These are phyloP conservation scores for Chorisops tibialis DNA, from an alignment of 2,888 invertebrate genomes.

Conservation along the genomic window DNA sequence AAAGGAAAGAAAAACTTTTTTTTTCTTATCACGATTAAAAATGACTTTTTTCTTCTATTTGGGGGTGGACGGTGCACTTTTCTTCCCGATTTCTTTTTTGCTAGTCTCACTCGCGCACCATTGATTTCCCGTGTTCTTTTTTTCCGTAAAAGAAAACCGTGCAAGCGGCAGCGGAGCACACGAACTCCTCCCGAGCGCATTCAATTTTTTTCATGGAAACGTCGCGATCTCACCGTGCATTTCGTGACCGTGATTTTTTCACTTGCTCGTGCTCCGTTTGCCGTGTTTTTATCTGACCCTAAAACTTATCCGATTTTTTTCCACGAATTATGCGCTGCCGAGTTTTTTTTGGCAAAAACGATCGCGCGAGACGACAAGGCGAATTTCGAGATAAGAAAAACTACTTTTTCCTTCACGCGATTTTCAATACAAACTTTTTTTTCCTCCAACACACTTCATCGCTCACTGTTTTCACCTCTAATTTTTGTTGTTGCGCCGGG, in stretches of 20 bases:
- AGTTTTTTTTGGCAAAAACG: not conserved
- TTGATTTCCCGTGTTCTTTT: not conserved
- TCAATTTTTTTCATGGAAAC: constrained; percentile 17
- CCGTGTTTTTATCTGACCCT: not conserved
- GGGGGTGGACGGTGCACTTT: not conserved
- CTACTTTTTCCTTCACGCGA: constrained; percentile 5
- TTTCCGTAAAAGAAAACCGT: not conserved
- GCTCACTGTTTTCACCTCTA: constrained; percentile 36
- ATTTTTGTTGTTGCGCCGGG: constrained; percentile 35
- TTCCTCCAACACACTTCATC: constrained; percentile 38
- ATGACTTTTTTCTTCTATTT: not conserved
- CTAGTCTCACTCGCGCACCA: constrained; percentile 7
- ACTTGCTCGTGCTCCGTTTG: constrained; percentile 10
- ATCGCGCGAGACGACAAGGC: not conserved
- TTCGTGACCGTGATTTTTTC: constrained; percentile 25
- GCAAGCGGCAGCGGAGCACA: not conserved
- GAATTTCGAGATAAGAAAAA: not conserved
- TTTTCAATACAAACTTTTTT: constrained; percentile 24
- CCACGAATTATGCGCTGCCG: not conserved
- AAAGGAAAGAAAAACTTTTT: not conserved
- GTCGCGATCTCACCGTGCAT: constrained; percentile 1
- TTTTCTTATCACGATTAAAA: not conserved
- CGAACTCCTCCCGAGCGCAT: not conserved
- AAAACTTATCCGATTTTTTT: constrained; percentile 19
- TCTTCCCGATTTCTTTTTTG: not conserved